Evolutionary conservation across 2,797 vertebrate genomes (phyloP).

Genomic region (Enteromius radiatus): DNA sequence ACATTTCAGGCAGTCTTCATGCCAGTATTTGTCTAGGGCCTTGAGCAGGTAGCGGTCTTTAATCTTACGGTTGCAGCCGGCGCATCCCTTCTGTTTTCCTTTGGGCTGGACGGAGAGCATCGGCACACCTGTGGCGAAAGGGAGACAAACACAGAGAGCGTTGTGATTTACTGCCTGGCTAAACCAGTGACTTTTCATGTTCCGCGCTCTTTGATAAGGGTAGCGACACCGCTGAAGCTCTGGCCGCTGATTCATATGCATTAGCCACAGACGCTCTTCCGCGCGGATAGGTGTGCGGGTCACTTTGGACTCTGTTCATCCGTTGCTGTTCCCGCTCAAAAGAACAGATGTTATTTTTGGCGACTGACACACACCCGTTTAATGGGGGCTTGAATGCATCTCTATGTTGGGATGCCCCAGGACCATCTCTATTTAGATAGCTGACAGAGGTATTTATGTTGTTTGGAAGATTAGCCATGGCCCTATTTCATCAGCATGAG

Average conservation of each 20-base stretch:
- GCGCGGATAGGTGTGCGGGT: conserved; percentile 75
- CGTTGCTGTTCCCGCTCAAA: conserved; percentile 4
- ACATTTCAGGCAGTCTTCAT: conserved; percentile 97
- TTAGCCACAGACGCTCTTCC: conserved; percentile 75
- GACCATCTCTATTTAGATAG: conserved; percentile 67
- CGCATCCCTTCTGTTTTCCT: conserved; percentile 94
- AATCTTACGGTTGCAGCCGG: conserved; percentile 96
- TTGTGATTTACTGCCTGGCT: conserved; percentile 75
- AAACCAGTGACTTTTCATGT: conserved; percentile 79
- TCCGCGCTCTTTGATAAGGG: conserved; percentile 75
- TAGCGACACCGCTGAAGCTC: conserved; percentile 67
- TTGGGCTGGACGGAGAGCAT: conserved; percentile 95
- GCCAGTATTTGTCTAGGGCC: conserved; percentile 97
- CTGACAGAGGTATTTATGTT: conserved; percentile 74
- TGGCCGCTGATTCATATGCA: conserved; percentile 79
- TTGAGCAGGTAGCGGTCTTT: conserved; percentile 97
- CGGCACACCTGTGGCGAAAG: conserved; percentile 84
- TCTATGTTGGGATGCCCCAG: conserved; percentile 57
- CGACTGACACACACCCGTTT: conserved; percentile 14
- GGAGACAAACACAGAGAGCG: conserved; percentile 54
- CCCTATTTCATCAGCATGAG: conserved; percentile 80
- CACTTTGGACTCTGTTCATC: conserved; percentile 71
- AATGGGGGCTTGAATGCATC: conserved; percentile 48
- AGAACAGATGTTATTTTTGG: conserved; percentile 66
- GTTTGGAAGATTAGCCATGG: conserved; percentile 73